Percentiles rank a stretch among this genome's conserved stretches.
Conservation (phyloP, 2,888 invertebrate species). For the Psylliodes chrysocephalus region DNA sequence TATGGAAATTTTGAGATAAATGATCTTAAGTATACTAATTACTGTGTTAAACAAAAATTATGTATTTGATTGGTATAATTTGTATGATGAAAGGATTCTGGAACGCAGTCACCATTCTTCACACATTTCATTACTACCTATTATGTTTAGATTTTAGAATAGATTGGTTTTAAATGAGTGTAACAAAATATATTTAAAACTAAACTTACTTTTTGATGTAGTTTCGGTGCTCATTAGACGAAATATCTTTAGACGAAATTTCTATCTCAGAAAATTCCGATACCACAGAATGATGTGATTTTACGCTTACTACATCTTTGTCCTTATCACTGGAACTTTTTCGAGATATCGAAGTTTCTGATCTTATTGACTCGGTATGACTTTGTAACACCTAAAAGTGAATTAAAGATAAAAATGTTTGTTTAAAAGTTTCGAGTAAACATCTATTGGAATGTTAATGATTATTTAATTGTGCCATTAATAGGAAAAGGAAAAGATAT, state of each 20-base stretch:
- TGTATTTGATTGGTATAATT: too few species aligned
- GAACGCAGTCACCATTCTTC: too few species aligned
- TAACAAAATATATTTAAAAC: too few species aligned
- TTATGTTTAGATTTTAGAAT: too few species aligned
- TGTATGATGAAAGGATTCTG: too few species aligned
- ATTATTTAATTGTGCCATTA: too few species aligned
- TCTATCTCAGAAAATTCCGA: slow-evolving; percentile 43
- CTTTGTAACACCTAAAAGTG: slow-evolving; percentile 61
- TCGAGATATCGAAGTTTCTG: slow-evolving; percentile 58
- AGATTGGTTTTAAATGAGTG: too few species aligned
- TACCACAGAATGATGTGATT: slow-evolving; percentile 47
- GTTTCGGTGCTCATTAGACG: slow-evolving; percentile 19
- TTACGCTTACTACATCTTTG: slow-evolving; percentile 55
- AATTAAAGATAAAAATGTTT: not conserved
- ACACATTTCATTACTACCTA: too few species aligned
- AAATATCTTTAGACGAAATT: slow-evolving; percentile 22
- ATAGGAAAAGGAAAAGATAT: not conserved
- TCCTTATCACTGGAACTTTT: slow-evolving; percentile 51
- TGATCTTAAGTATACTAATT: too few species aligned
- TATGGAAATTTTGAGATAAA: too few species aligned
- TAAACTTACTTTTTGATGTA: slow-evolving; percentile 40
- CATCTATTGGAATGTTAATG: not conserved
- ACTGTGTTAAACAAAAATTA: too few species aligned
- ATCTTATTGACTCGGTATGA: slow-evolving; percentile 59
- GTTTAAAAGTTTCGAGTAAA: not conserved